Conservation (phyloP, 2,888 invertebrate species). For the Plutella xylostella region DNA sequence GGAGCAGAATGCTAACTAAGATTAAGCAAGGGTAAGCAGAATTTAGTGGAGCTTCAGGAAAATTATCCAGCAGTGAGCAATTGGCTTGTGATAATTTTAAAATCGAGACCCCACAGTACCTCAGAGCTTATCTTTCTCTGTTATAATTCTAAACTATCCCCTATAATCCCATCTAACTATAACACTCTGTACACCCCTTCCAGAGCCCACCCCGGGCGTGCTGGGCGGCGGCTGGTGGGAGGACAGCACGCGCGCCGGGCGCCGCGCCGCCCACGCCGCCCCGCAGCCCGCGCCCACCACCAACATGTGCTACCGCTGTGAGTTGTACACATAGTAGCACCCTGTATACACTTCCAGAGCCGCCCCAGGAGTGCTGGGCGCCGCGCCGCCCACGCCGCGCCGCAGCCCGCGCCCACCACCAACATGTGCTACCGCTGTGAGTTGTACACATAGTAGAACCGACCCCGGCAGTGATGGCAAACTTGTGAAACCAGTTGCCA, state of each 20-base stretch:
- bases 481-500: no score
- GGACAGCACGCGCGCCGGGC: constrained; percentile 24
- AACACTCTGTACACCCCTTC: no score
- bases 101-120: not conserved
- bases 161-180: no score
- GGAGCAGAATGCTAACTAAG: no score
- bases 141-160: no score
- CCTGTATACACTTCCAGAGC: not conserved
- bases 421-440: constrained; percentile 44
- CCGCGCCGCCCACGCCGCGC: constrained; percentile 63
- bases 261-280: constrained; percentile 63
- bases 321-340: no score
- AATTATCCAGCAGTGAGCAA: no score
- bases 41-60: no score
- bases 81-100: no score
- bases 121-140: no score
- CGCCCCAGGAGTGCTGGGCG: constrained; percentile 14
- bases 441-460: no score
- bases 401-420: constrained; percentile 42
- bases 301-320: constrained; percentile 43
- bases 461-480: constrained; percentile 2
- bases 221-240: constrained; percentile 32
- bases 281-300: constrained; percentile 44
- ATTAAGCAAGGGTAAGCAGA: no score
- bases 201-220: not conserved